These are phyloP conservation scores for Odocoileus hemionus DNA, from an alignment of 2,113 vertebrate species.

Conservation along the genomic window DNA sequence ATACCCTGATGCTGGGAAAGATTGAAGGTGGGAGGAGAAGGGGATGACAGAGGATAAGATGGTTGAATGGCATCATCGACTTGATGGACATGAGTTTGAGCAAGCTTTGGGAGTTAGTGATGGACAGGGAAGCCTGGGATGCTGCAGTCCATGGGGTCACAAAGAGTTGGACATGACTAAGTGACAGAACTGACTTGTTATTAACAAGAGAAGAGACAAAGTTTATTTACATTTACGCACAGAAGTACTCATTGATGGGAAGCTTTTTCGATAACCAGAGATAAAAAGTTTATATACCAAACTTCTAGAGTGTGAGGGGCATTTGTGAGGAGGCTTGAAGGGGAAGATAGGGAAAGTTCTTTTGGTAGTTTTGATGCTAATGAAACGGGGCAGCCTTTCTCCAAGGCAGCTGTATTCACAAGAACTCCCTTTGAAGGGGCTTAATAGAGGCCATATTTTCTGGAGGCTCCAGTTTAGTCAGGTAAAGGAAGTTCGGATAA, in stretches of 20 bases:
- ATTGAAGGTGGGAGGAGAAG: background rate
- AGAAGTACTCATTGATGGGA: background rate
- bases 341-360: background rate
- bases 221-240: background rate
- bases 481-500: background rate
- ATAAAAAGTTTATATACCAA: background rate
- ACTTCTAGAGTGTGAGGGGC: background rate
- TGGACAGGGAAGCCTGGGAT: background rate
- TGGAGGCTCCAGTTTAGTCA: background rate
- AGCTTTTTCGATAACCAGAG: background rate
- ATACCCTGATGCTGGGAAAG: background rate
- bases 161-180: accelerated
- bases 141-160: background rate
- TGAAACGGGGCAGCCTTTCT: background rate
- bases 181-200: background rate
- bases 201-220: background rate
- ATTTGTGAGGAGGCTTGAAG: background rate
- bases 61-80: background rate
- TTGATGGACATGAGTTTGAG: background rate
- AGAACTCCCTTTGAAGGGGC: background rate
- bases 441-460: background rate
- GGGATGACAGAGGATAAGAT: background rate
- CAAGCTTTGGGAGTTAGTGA: background rate
- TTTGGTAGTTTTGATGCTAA: background rate
- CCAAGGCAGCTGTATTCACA: background rate